phyloP scores from a whole-genome alignment of 2,113 vertebrate genomes.

The Hiodon alosoides region DNA sequence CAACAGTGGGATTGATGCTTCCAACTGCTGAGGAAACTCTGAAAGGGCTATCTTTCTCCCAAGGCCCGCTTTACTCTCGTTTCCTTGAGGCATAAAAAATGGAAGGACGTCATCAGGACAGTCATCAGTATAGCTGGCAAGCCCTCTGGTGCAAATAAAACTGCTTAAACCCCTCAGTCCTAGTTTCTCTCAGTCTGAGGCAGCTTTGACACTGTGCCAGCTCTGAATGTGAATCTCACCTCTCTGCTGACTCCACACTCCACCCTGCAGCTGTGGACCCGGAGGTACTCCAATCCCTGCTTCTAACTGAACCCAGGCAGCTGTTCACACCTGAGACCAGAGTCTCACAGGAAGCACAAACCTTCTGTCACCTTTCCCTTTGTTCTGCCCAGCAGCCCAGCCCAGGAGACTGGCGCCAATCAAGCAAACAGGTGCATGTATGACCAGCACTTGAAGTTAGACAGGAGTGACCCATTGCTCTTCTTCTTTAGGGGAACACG shows the following conservation, averaged over 20 bases:
- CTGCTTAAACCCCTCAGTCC: background rate
- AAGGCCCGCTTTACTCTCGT: no score
- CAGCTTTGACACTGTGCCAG: conserved; percentile 3
- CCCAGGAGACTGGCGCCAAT: background rate
- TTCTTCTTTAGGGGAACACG: background rate
- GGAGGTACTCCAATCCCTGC: background rate
- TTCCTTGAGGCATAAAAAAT: no score
- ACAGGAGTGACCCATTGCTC: background rate
- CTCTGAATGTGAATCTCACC: background rate
- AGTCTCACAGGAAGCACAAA: no score
- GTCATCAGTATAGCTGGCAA: background rate
- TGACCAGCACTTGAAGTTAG: background rate
- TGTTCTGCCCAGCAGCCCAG: background rate
- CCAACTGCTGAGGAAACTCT: no score
- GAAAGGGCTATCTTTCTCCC: no score
- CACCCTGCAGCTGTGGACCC: background rate
- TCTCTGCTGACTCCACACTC: background rate
- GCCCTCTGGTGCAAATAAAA: background rate
- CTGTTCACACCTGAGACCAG: conserved; percentile 9
- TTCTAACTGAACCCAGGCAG: conserved; percentile 7
- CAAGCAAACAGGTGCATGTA: background rate
- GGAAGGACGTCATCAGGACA: no score
- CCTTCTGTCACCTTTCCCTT: background rate
- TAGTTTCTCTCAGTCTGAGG: background rate
- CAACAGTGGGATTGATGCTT: no score